Evolutionary conservation across 30 jellyfish, hydroid and myxozoan species (phyloP), one percentile per base, ranked within the genome.

Genomic region (Morbakka virulenta): DNA sequence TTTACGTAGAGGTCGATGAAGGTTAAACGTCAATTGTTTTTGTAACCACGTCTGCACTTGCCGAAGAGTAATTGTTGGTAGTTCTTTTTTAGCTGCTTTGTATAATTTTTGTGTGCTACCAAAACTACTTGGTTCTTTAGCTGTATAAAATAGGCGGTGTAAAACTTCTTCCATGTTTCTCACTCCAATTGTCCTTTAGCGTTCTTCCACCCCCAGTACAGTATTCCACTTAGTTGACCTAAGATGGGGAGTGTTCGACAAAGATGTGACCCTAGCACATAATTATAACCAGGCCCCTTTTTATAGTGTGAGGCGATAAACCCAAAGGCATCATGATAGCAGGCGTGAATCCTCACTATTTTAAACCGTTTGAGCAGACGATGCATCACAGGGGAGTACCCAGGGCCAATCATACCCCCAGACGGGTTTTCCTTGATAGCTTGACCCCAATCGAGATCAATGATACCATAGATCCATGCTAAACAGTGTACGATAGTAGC

Each of bases 1-100:
- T 62, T 28, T 82, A 28, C 82, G 36, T 35, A 53, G 35, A 26
- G 94, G 94, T 35, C 72, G 65, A 35, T 82, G 94, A 2, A 82
- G 36, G 0, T 76, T 41, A 52, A 62, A 82, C 26, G 87, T 76
- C 13, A 69, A 34, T 13, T 66, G 48, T 25, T 64, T 52, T 36
- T 53, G 32, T 12, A 27, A 27, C 94, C 94, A 82, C 26, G 61
- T 76, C 31, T 52, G 27, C 11, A 69, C 74, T 2, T 71, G 51
- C 33, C n/a, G n/a, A n/a, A n/a, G n/a, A n/a, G 72, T 82, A 26
- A 82, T 41, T 21, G 26, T 49, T 23, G 94, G 87, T 9, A 53
- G 30, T 62, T 35, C 23, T 47, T 52, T 52, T 50, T 82, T 82
- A 35, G 85, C 88, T 35, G 33, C 94, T 28, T 51, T 63, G 35